phyloP scores from a whole-genome alignment of 2,888 invertebrate genomes.

The Callinectes sapidus region DNA sequence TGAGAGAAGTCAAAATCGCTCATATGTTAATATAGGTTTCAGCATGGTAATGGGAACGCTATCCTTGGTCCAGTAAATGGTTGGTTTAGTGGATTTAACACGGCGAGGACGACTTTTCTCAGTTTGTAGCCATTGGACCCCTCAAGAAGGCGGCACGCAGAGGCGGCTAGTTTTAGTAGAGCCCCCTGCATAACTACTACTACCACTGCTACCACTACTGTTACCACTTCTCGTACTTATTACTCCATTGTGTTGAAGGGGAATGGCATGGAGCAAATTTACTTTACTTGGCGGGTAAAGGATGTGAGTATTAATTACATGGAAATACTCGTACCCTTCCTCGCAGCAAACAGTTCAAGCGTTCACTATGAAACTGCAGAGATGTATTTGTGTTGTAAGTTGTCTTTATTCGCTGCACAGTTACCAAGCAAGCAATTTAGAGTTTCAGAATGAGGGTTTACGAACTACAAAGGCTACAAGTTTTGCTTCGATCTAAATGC shows the following conservation, averaged over 20 bases:
- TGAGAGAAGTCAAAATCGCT: no score
- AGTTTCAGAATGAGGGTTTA: neutral
- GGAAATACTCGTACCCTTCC: neutral
- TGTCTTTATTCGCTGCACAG: neutral
- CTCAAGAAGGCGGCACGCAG: no score
- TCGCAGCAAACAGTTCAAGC: neutral
- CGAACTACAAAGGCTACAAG: neutral
- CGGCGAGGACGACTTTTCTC: no score
- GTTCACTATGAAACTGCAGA: neutral
- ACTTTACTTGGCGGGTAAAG: neutral
- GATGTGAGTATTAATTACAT: neutral
- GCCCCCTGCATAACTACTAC: no score
- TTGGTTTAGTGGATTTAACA: no score
- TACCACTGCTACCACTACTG: slow-evolving; percentile 27
- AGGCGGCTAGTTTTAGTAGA: no score
- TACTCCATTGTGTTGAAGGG: neutral
- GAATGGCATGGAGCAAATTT: neutral
- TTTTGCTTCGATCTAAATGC: neutral
- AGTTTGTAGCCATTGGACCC: no score
- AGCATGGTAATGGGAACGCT: no score
- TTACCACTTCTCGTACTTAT: neutral
- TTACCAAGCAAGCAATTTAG: neutral
- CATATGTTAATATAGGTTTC: no score
- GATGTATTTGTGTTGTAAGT: neutral
- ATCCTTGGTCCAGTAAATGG: no score